Base-by-base conservation (phyloP, 2,888 invertebrate genomes). In the Baronia brevicornis region DNA sequence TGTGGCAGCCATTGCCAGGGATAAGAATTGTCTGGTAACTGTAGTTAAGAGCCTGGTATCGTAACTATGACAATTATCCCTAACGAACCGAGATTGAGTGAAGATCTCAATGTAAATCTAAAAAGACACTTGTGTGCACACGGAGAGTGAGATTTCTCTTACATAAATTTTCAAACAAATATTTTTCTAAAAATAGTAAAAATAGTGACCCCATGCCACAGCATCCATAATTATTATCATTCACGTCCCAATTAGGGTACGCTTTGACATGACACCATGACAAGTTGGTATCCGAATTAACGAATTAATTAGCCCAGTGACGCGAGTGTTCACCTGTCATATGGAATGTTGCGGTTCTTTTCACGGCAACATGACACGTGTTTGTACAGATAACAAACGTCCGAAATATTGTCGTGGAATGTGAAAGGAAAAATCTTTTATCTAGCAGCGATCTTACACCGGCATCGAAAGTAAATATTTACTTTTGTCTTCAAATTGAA, bases 261-360 rank as follows among this genome's bases (percentile, higher is more conserved):
- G 12, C 20, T 3, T 8, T 21, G 12, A 17, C 9, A 17, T 21
- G 29, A 25, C 30, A 31, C 27, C 22, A 15, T 18, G 36, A 36
- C 22, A 36, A 31, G 31, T 33, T 20, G 33, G 31, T 31, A 36
- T 19, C 11, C 12, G 19, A 31, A 36, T 18, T 14, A 31, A 27
- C 27, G 31, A 28, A 31, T 36, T 36, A 36, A 36, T 36, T 36
- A 31, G 10, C 27, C 33, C 33, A 11, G 28, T 26, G 37, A 37
- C 30, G 25, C 28, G 33, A 37, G 32, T 20, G 27, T 21, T 19
- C 19, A 21, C 21, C 23, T 37, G 37, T 32, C 37, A 25, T 18
- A n/a, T 14, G 28, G n/a, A 8, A 33, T 28, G 17, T 6, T 15
- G 28, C 25, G 28, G 15, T 15, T 25, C 28, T 24, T 32, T 32